Evolutionary conservation across 2,888 invertebrate genomes (phyloP).

Genomic region (Ethmia dodecea): DNA sequence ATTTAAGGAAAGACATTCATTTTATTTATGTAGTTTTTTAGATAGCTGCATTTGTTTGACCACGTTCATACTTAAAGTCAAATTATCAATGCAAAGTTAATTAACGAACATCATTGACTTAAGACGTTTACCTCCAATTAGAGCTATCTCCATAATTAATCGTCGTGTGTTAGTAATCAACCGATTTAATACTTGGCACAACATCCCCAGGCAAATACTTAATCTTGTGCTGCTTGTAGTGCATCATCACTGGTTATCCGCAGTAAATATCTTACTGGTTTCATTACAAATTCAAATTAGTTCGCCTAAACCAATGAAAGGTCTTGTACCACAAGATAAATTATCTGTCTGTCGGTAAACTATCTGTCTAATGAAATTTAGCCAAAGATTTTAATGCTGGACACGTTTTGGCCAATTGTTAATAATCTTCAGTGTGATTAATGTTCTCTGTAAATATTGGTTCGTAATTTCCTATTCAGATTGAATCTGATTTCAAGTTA

Average conservation of each 20-base stretch:
- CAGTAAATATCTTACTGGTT: conserved; percentile 18
- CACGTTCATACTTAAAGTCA: too few relatives aligned
- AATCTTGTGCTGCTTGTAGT: conserved; percentile 11
- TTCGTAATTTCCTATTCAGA: too few relatives aligned
- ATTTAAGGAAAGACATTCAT: too few relatives aligned
- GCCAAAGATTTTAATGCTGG: conserved; percentile 43
- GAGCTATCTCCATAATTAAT: conserved; percentile 12
- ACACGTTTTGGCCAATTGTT: conserved; percentile 43
- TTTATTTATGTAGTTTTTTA: too few relatives aligned
- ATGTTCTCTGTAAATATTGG: too few relatives aligned
- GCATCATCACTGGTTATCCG: conserved; percentile 8
- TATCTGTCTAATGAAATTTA: conserved; percentile 54
- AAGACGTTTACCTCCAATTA: conserved; percentile 4
- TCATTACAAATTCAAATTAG: conserved; percentile 64
- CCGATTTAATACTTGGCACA: conserved; percentile 10
- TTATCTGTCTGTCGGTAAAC: conserved; percentile 40
- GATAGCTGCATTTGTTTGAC: too few relatives aligned
- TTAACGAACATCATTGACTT: not conserved
- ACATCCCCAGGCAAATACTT: conserved; percentile 8
- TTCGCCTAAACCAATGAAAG: conserved; percentile 44
- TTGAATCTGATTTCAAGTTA: too few relatives aligned
- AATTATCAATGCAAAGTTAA: too few relatives aligned
- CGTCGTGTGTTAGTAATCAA: conserved; percentile 7
- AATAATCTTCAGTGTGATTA: conserved; percentile 12
- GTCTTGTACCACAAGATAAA: conserved; percentile 60